phyloP scores from a whole-genome alignment of 2,888 invertebrate species.

The Mesorhabditis belari region DNA sequence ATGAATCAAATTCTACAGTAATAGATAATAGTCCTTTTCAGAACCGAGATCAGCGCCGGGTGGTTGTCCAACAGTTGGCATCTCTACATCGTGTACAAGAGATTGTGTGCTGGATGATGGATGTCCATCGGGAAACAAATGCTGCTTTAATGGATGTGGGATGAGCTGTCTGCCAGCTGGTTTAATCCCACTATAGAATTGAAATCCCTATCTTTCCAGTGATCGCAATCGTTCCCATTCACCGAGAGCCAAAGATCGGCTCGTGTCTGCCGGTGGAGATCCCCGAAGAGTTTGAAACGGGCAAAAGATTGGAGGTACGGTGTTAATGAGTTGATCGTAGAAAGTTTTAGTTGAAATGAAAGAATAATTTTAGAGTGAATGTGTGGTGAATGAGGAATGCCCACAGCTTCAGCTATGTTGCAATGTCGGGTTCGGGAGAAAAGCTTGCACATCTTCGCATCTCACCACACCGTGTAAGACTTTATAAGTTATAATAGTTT shows the following conservation, averaged over 20 bases:
- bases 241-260: neutral
- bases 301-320: too few species aligned
- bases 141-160: slow-evolving; percentile 50
- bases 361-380: slow-evolving; percentile 11
- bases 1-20: too few species aligned
- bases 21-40: slow-evolving; percentile 1
- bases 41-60: slow-evolving; percentile 17
- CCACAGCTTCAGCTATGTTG: neutral
- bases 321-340: too few species aligned
- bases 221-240: neutral
- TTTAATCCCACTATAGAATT: neutral
- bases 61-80: slow-evolving; percentile 24
- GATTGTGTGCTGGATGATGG: slow-evolving; percentile 35
- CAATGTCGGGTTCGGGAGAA: slow-evolving; percentile 9
- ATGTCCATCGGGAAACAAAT: slow-evolving; percentile 34
- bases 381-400: neutral
- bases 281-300: neutral
- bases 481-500: too few species aligned
- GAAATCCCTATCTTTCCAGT: neutral
- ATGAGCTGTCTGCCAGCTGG: slow-evolving; percentile 27
- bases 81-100: slow-evolving; percentile 22
- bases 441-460: slow-evolving; percentile 14
- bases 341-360: too few species aligned
- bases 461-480: neutral
- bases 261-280: neutral